These are phyloP conservation scores for Setophaga kirtlandii DNA, from an alignment of 2,113 vertebrate genomes.

Conservation along the genomic window DNA sequence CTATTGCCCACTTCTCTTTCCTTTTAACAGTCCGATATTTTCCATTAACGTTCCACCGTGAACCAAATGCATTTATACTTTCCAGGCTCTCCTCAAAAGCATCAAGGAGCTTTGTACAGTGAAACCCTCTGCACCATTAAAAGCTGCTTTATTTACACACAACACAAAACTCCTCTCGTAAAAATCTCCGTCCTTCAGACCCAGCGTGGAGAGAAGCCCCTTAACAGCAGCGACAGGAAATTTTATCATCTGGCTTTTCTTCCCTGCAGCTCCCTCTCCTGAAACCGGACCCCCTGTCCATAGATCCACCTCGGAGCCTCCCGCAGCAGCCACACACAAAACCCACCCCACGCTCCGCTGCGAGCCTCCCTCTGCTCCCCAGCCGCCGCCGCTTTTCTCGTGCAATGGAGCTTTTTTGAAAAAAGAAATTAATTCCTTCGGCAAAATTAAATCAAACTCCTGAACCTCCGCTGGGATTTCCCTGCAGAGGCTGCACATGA, in stretches of 20 bases:
- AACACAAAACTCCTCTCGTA: background rate
- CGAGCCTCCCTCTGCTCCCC: background rate
- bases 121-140: background rate
- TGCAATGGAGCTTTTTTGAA: accelerated
- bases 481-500: background rate
- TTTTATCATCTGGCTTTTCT: background rate
- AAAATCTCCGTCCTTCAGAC: background rate
- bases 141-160: background rate
- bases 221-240: background rate
- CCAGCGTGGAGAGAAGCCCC: background rate
- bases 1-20: background rate
- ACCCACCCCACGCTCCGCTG: background rate
- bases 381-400: background rate
- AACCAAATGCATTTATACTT: background rate
- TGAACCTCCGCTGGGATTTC: background rate
- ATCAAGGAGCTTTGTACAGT: background rate
- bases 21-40: background rate
- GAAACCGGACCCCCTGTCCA: background rate
- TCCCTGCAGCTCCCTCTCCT: background rate
- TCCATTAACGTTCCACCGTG: background rate
- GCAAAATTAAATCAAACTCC: background rate
- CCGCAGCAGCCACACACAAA: background rate
- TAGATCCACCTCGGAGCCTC: background rate
- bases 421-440: background rate
- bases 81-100: background rate